Base-by-base conservation (phyloP, 2,888 invertebrate genomes). In the Megaustenia siamemsis region DNA sequence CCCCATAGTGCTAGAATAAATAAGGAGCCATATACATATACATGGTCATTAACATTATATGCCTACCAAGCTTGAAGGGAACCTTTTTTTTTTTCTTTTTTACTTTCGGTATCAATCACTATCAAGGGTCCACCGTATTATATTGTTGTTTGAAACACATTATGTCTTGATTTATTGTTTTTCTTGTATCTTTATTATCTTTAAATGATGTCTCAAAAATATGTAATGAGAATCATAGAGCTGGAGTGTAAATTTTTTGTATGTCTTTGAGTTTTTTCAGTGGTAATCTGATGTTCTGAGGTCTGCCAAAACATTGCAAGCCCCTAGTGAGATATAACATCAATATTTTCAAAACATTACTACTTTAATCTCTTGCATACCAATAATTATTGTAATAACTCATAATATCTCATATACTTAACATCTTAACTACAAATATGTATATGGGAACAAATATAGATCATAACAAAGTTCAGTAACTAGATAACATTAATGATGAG, bases 291-390 rank as follows among this genome's bases (percentile, higher is more conserved):
- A 63, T 66, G 78, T 40, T 28, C 63, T n/a, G n/a, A 77, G 78
- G 43, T n/a, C 66, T 63, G n/a, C 78, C 63, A 66, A 78, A 78
- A 78, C 78, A 78, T 78, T 78, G 78, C 63, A 78, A 63, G 78
- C 78, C 78, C 63, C 78, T 78, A 78, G 78, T 78, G 78, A 78
- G 77, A 77, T 60, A 71, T 73, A 32, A 18, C 21, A 32, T 49
- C 18, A 73, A 21, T 38, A 45, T 45, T n/a, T 73, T 73, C 45
- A 43, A n/a, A n/a, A 1, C 40, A 43, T 5, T 71, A 43, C 6
- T 73, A n/a, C 45, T 73, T 18, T 32, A 73, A 73, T 6, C 73
- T 32, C 8, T 35, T 28, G 5, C n/a, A 12, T n/a, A 43, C 45
- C n/a, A 43, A 10, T 43, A 3, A 45, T 43, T 43, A 71, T 38